Base-by-base conservation (phyloP, 2,113 vertebrate species). In the Malurus melanocephalus region DNA sequence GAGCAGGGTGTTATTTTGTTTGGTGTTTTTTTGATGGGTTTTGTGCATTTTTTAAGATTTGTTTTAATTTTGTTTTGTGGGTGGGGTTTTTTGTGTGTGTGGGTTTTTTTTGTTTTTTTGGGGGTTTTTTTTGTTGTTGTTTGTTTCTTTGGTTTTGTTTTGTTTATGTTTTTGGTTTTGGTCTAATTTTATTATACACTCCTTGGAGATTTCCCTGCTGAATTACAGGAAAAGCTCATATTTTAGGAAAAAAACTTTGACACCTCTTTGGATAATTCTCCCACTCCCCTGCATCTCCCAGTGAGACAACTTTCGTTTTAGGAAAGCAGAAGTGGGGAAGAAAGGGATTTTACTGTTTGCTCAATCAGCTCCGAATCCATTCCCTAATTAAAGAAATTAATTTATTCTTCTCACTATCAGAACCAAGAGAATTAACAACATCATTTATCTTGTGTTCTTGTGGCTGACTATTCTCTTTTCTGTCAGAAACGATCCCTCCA, bases 401-500 rank as follows among this genome's bases (percentile, higher is more conserved):
- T 82, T 90, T 72, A 17, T 24, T 35, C 3, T 42, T 57, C 30
- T 67, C 28, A 53, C 10, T 62, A 6, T 62, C 42, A 87, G n/a
- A 77, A 10, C 5, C 14, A 62, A 35, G 10, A 65, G n/a, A 12
- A 76, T 80, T 64, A 79, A 64, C 10, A 51, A 4, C 9, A 14
- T 9, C 4, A 0, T 46, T 71, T 51, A 6, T 21, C 19, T 46
- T 3, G 2, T 35, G 16, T 2, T 0, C n/a, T 11, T 72, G 13
- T 14, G 27, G 10, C 52, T 68, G 52, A 9, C 38, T 76, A 19
- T n/a, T 26, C 9, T 14, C 4, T 73, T 7, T 28, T 32, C 23
- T 46, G 20, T 28, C 49, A 85, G n/a, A 79, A 76, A 30, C 7
- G 7, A 38, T 3, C 30, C 21, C 5, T 51, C 13, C 11, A 40